Conservation (phyloP, 1,140 invertebrate genomes). For the Dysdera silvatica region DNA sequence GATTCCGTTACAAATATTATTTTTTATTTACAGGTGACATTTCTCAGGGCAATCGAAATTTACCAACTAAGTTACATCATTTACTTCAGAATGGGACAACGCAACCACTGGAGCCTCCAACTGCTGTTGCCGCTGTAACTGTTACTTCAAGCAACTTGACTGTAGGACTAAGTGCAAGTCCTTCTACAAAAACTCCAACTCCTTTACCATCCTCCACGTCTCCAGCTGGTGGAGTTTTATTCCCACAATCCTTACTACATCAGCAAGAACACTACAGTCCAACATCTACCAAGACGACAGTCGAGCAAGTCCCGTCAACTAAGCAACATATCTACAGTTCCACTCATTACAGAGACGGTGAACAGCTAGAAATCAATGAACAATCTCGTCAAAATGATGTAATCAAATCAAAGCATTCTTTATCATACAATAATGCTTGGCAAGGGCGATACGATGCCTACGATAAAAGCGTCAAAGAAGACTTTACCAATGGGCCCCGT, state of each 20-base stretch:
- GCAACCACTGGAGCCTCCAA: constrained; percentile 16
- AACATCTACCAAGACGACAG: background rate
- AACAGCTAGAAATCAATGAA: no score
- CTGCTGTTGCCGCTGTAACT: constrained; percentile 23
- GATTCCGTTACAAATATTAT: background rate
- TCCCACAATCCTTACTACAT: constrained; percentile 10
- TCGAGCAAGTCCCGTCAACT: no score
- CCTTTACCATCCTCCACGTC: constrained; percentile 17
- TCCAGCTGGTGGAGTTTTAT: constrained; percentile 17
- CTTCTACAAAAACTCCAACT: constrained; percentile 33
- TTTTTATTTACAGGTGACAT: constrained; percentile 15
- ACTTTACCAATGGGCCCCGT: no score
- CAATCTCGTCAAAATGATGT: no score
- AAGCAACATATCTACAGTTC: constrained; percentile 25
- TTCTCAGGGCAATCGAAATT: no score
- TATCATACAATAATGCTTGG: no score
- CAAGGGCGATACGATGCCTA: no score
- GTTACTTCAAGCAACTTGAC: constrained; percentile 11
- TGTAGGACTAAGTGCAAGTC: constrained; percentile 10
- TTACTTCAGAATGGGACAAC: constrained; percentile 22
- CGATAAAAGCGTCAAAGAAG: no score
- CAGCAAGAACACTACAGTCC: constrained; percentile 12
- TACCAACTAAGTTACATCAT: no score
- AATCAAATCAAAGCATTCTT: no score
- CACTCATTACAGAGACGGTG: no score